Evolutionary conservation across 2,797 vertebrate genomes (phyloP).

Genomic region (Catamblyrhynchus diadema): DNA sequence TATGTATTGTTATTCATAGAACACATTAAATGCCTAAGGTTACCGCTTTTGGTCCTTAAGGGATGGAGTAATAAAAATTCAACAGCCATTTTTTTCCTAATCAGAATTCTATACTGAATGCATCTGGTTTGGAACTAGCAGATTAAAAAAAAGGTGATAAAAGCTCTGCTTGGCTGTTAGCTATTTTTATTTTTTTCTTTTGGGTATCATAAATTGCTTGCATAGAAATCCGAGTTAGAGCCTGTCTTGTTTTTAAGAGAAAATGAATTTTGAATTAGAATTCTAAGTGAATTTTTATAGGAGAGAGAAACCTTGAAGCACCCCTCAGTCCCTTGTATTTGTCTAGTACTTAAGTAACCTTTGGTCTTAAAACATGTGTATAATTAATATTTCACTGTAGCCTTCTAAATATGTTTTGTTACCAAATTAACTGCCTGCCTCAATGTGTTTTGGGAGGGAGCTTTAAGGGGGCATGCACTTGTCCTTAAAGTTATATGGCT

Average conservation of each 20-base stretch:
- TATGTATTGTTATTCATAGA: conserved; percentile 45
- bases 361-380: background rate
- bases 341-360: background rate
- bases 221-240: background rate
- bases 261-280: conserved; percentile 18
- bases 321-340: background rate
- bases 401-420: background rate
- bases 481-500: background rate
- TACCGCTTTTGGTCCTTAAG: conserved; percentile 10
- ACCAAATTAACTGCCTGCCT: background rate
- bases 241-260: background rate
- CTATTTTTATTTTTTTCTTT: background rate
- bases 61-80: conserved; percentile 51
- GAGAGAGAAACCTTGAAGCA: background rate
- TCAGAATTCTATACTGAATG: conserved; percentile 35
- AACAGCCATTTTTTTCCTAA: conserved; percentile 28
- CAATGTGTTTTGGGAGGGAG: background rate
- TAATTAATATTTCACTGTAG: background rate
- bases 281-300: background rate
- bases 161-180: background rate
- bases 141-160: conserved; percentile 37
- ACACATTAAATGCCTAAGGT: conserved; percentile 43
- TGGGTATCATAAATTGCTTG: conserved; percentile 2
- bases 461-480: background rate
- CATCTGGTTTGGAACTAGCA: conserved; percentile 23